Evolutionary conservation across 35 echinoderm and acorn worm genomes (phyloP), one percentile per base, ranked within the genome.

Genomic region (Heliocidaris erythrogramma): DNA sequence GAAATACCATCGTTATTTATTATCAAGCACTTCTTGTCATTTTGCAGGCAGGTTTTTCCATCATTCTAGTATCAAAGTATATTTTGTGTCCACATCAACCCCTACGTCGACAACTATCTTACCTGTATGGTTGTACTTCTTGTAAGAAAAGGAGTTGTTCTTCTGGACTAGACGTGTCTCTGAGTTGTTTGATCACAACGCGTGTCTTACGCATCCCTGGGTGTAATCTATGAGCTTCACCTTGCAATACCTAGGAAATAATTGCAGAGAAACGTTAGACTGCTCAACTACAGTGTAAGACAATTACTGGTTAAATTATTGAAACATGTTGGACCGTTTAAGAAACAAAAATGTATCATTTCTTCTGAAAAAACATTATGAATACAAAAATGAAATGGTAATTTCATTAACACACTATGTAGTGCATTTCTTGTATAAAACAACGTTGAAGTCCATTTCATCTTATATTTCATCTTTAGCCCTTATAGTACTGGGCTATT

Each of bases 41-140:
- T 52, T 52, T 52, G 49, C 12, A 8, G 0, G 12, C 49, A 52
- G 49, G 49, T 8, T 52, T 5, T 52, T 52, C 7, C 49, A 8
- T 52, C 12, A 13, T 13, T 52, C 12, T 52, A 52, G 49, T 42
- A 42, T 42, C 35, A 42, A 42, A 42, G 35, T 42, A 42, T 3
- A 42, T 42, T 42, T 42, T 42, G 35, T 42, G 35, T 42, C 35
- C 35, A 42, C 35, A 42, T 42, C 3, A 42, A 42, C 0, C 35
- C 35, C 35, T 59, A 59, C 16, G 12, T 14, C 59, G 13, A 14
- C 59, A 60, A 18, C 18, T 60, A 5, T 21, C 29, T 90, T 95
- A 99, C 98, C 98, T 99, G 95, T 99, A 97, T 5, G 98, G 95
- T 60, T 99, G 98, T 31, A 97, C 98, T 94, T 99, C 98, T 92